Percentiles rank a stretch among this genome's conserved stretches.
Evolutionary conservation across 2,797 vertebrate genomes (phyloP).

Genomic region (Tangara arthus): DNA sequence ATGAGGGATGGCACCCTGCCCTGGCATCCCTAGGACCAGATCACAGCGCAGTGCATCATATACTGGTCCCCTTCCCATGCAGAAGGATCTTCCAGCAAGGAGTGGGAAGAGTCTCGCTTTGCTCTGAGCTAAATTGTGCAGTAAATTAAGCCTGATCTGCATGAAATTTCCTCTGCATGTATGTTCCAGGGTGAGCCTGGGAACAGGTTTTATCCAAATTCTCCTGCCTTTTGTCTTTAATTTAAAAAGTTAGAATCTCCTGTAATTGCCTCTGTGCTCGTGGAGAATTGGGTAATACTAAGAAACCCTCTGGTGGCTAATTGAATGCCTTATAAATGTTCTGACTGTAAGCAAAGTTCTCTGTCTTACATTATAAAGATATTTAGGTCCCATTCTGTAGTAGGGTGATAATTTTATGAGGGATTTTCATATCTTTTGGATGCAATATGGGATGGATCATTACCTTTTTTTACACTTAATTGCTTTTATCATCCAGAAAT

Average conservation of each 20-base stretch:
- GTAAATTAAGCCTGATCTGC: not conserved
- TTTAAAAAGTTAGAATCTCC: slow-evolving; percentile 24
- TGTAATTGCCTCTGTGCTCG: not conserved
- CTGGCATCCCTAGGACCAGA: not conserved
- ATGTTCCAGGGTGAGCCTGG: not conserved
- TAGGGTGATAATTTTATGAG: slow-evolving; percentile 43
- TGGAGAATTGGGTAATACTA: not conserved
- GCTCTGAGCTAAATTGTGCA: not conserved
- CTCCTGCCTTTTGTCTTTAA: slow-evolving; percentile 19
- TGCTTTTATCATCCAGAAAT: slow-evolving; percentile 56
- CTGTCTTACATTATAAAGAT: slow-evolving; percentile 42
- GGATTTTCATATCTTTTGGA: slow-evolving; percentile 48
- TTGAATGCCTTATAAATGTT: slow-evolving; percentile 17
- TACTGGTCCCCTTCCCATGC: not conserved
- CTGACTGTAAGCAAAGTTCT: slow-evolving; percentile 38
- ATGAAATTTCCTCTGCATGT: not conserved
- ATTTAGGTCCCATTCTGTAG: slow-evolving; percentile 34
- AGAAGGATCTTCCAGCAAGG: not conserved
- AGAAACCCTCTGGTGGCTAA: not conserved
- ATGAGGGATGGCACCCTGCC: not conserved
- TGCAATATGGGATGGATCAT: slow-evolving; percentile 32
- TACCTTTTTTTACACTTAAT: slow-evolving; percentile 57
- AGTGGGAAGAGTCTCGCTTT: not conserved
- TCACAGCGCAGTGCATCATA: not conserved
- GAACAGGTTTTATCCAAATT: slow-evolving; percentile 4